These are phyloP conservation scores for Artibeus lituratus DNA, from an alignment of 2,797 vertebrate genomes.

Conservation along the genomic window DNA sequence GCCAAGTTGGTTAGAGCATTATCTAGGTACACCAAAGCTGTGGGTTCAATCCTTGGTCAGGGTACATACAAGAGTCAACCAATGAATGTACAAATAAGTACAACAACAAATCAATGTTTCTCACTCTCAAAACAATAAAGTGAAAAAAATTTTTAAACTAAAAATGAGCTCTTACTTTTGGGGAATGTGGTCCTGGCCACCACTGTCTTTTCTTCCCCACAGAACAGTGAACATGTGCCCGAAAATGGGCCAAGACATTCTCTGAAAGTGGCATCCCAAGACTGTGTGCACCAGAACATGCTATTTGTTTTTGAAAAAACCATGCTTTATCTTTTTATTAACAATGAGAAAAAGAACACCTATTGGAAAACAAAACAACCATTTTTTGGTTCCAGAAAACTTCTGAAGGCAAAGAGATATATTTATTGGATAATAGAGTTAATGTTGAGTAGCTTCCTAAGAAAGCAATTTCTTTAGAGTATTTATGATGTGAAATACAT, in stretches of 20 bases:
- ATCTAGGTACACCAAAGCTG: too few species aligned
- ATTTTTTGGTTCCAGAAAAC: background rate
- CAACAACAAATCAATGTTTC: too few species aligned
- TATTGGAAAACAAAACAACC: background rate
- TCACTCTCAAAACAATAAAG: too few species aligned
- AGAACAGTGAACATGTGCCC: background rate
- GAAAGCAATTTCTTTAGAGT: background rate
- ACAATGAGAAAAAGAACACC: background rate
- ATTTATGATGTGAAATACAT: background rate
- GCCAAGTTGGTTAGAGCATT: too few species aligned
- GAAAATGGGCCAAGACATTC: background rate
- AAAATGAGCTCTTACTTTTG: too few species aligned
- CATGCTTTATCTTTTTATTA: background rate
- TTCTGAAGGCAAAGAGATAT: background rate
- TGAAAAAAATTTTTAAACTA: too few species aligned
- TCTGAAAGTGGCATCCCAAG: background rate
- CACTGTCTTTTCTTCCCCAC: background rate
- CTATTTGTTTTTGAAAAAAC: background rate
- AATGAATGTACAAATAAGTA: too few species aligned
- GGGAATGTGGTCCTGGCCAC: background rate
- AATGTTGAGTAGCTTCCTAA: background rate
- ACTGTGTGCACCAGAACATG: background rate
- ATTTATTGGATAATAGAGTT: background rate
- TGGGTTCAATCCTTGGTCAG: too few species aligned
- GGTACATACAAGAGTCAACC: too few species aligned